phyloP scores from a whole-genome alignment of 2,113 vertebrate genomes.

The Cariama cristata region DNA sequence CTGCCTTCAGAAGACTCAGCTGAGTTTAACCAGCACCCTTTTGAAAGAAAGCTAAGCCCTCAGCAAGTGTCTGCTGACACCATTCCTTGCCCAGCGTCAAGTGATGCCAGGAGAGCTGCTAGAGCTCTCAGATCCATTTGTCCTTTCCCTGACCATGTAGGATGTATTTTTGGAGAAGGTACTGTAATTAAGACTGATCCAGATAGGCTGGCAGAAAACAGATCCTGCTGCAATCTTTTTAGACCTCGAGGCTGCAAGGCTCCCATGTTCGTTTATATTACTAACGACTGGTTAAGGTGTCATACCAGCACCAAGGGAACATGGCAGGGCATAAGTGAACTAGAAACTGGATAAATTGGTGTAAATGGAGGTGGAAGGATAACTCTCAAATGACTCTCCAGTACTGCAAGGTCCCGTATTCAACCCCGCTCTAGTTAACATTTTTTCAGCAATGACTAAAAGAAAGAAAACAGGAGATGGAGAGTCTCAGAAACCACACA shows the following conservation, averaged over 20 bases:
- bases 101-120: neutral
- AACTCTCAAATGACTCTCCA: neutral
- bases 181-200: neutral
- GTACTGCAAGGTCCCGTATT: neutral
- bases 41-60: neutral
- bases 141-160: neutral
- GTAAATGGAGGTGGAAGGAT: neutral
- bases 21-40: neutral
- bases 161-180: neutral
- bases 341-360: neutral
- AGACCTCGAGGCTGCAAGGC: neutral
- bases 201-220: neutral
- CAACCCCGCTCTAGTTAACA: neutral
- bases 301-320: neutral
- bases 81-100: neutral
- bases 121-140: neutral
- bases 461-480: fast-evolving
- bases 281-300: neutral
- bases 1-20: neutral
- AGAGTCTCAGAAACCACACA: neutral
- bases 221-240: neutral
- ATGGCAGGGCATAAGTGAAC: neutral
- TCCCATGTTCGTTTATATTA: neutral
- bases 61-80: neutral
- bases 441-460: neutral